A percentile compares a stretch with the other conserved stretches of the same genome.
phyloP scores from a whole-genome alignment of 2,797 vertebrate genomes.

The Glossophaga mutica region DNA sequence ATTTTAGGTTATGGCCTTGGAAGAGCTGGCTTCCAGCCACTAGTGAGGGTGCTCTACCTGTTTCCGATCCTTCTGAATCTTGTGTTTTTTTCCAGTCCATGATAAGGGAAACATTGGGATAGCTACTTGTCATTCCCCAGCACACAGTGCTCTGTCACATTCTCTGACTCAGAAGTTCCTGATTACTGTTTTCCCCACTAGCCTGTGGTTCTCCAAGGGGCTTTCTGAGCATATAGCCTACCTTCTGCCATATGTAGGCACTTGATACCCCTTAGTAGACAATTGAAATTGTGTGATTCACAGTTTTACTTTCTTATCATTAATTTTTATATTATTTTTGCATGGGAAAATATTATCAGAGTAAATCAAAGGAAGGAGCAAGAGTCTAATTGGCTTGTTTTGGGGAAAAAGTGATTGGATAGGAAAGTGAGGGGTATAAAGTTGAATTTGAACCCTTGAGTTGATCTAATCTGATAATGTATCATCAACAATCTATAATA shows the following conservation, averaged over 20 bases:
- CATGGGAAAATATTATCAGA: not conserved
- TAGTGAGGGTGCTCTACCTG: not conserved
- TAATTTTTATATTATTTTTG: not conserved
- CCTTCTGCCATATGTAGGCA: not conserved
- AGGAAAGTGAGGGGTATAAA: not conserved
- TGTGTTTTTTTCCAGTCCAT: not conserved
- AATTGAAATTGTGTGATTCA: not conserved
- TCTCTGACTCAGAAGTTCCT: slow-evolving; percentile 17
- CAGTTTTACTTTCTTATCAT: not conserved
- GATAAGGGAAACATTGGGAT: not conserved
- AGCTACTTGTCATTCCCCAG: not conserved
- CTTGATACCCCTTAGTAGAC: not conserved
- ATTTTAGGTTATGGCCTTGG: not conserved
- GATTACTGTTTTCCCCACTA: not conserved
- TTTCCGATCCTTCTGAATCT: not conserved
- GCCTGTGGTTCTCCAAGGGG: not conserved
- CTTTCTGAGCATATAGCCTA: not conserved
- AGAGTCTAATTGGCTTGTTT: not conserved
- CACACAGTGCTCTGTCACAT: not conserved
- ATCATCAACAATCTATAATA: not conserved
- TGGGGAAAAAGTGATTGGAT: not conserved
- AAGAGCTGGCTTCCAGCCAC: not conserved
- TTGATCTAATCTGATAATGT: slow-evolving; percentile 9
- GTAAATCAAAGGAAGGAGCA: not conserved
- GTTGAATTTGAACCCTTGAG: not conserved